Conservation (phyloP, 2,888 invertebrate species). For the Hedychridium roseum region DNA sequence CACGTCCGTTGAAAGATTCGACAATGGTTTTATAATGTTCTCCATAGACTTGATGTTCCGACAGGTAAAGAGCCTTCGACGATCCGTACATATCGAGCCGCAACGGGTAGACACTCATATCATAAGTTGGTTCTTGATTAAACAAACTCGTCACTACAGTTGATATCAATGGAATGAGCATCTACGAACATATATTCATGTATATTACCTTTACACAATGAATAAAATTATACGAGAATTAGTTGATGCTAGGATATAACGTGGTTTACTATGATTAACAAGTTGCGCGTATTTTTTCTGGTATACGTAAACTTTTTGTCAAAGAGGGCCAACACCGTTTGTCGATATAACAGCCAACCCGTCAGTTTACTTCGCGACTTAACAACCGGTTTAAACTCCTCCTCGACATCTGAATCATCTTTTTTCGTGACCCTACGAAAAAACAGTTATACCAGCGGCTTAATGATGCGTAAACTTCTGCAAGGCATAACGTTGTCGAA, state of each 20-base stretch:
- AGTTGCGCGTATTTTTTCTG: slow-evolving; percentile 47
- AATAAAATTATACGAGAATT: slow-evolving; percentile 2
- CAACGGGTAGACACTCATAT: slow-evolving; percentile 46
- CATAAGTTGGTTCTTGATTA: slow-evolving; percentile 37
- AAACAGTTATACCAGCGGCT: too few relatives aligned
- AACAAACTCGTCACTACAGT: slow-evolving; percentile 52
- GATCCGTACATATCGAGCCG: slow-evolving; percentile 52
- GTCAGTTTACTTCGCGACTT: slow-evolving; percentile 41
- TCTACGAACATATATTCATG: slow-evolving; percentile 31
- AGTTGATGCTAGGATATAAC: too few relatives aligned
- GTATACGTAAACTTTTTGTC: slow-evolving; percentile 57
- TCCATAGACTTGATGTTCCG: slow-evolving; percentile 29
- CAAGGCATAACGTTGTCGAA: slow-evolving; percentile 11
- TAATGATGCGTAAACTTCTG: too few relatives aligned
- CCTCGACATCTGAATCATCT: too few relatives aligned
- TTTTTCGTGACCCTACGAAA: slow-evolving; percentile 51
- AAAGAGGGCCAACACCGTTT: slow-evolving; percentile 55
- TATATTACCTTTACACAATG: background rate
- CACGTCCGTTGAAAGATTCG: slow-evolving; percentile 33
- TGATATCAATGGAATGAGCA: slow-evolving; percentile 51
- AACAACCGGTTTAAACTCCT: slow-evolving; percentile 40
- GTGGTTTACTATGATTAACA: slow-evolving; percentile 50
- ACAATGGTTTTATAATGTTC: slow-evolving; percentile 36
- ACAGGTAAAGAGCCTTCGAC: slow-evolving; percentile 49
- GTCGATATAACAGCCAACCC: slow-evolving; percentile 48